Evolutionary conservation across 1,140 invertebrate species (phyloP).

Genomic region (Drosophila busckii): DNA sequence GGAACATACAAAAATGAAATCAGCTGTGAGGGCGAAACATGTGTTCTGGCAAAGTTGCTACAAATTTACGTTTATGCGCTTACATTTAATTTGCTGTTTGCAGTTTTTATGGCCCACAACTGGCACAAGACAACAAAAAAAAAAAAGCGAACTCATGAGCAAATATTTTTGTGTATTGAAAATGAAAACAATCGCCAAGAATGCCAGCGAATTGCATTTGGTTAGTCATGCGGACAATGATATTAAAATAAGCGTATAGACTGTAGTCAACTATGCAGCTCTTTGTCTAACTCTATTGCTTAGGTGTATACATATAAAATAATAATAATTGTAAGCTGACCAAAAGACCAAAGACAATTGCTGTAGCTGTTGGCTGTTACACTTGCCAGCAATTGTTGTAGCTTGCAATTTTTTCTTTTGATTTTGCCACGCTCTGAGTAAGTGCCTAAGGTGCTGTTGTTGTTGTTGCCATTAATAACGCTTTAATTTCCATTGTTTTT

Average conservation of each 20-base stretch:
- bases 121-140: slow-evolving; percentile 62
- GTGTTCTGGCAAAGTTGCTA: slow-evolving; percentile 75
- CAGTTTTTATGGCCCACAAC: slow-evolving; percentile 52
- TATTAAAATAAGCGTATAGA: slow-evolving; percentile 29
- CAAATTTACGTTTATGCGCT: slow-evolving; percentile 63
- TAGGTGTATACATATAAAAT: slow-evolving; percentile 31
- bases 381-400: slow-evolving; percentile 49
- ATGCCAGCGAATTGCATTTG: slow-evolving; percentile 76
- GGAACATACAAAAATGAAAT: slow-evolving; percentile 23
- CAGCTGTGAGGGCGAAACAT: slow-evolving; percentile 35
- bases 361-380: slow-evolving; percentile 38
- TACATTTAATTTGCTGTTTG: slow-evolving; percentile 47
- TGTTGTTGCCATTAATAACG: slow-evolving; percentile 60
- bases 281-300: no score
- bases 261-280: no score
- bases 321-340: slow-evolving; percentile 60
- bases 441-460: slow-evolving; percentile 2
- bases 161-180: slow-evolving; percentile 14
- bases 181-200: slow-evolving; percentile 53
- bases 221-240: slow-evolving; percentile 75
- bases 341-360: slow-evolving; percentile 27
- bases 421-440: not conserved
- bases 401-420: slow-evolving; percentile 22
- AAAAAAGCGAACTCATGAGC: slow-evolving; percentile 29
- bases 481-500: slow-evolving; percentile 66